Base-by-base conservation (phyloP, 2,888 invertebrate species). In the Conomelus anceps region DNA sequence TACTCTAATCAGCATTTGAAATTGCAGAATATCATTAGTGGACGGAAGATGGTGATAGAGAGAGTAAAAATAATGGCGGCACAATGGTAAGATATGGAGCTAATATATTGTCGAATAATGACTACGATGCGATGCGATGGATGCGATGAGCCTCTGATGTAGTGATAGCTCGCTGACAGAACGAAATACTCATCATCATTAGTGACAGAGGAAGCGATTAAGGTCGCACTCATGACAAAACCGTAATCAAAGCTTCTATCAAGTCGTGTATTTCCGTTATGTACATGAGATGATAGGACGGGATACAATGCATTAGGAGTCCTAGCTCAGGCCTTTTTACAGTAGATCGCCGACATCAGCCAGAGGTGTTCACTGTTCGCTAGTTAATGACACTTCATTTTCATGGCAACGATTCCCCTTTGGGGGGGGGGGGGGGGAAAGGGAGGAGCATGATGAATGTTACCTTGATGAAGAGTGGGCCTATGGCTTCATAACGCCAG, bases 401-500 rank as follows among this genome's bases (percentile, higher is more conserved):
- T 90, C 24, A 89, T 90, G 22, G 89, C 88, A 85, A 87, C 90
- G 88, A 89, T 89, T 6, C 89, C 88, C 23, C 89, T 41, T 22
- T 89, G 89, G 85, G 89, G 63, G 29, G 90, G 89, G 26, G 90
- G 90, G 3, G 90, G 88, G 22, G 90, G 89, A 20, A 63, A 63
- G 4, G 26, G 11, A 26, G 4, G n/a, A n/a, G 6, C 26, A 4
- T 7, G 11, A 26, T 63, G 63, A 63, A n/a, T 63, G n/a, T 63
- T 63, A 7, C 63, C 63, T 63, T 63, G 63, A 63, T 63, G n/a
- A 63, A 13, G 1, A 20, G n/a, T 4, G 63, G 11, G 13, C 7
- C 63, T 63, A 63, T 63, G 63, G 63, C 63, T 34, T 63, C n/a
- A 63, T 63, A 63, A 63, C 7, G 20, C 63, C 63, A n/a, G 7